These are phyloP conservation scores for Silurus meridionalis DNA, from an alignment of 2,113 vertebrate genomes.

Conservation along the genomic window DNA sequence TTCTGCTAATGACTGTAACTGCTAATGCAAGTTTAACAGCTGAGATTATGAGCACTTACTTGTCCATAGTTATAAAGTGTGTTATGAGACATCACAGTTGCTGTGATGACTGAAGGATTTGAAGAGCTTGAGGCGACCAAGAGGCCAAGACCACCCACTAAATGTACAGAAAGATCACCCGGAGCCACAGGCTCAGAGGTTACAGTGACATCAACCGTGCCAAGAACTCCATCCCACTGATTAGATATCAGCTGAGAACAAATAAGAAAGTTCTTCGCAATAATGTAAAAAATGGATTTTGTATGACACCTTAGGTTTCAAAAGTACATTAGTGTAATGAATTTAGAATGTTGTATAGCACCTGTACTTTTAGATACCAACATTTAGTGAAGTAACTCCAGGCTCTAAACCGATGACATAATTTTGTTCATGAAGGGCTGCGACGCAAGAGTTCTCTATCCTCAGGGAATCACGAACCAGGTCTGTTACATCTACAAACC, in stretches of 20 bases:
- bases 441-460: conserved; percentile 66
- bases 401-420: conserved; percentile 67
- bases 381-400: conserved; percentile 71
- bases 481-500: conserved; percentile 73
- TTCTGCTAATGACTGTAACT: neutral
- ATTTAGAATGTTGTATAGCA: neutral
- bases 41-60: conserved; percentile 51
- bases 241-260: conserved; percentile 64
- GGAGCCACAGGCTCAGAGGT: conserved; percentile 63
- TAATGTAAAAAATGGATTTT: neutral
- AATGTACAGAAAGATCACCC: conserved; percentile 70
- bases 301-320: neutral
- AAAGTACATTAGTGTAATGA: neutral
- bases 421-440: conserved; percentile 55
- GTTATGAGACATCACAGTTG: conserved; percentile 70
- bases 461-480: conserved; percentile 65
- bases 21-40: neutral
- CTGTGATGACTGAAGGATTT: conserved; percentile 64
- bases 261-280: neutral
- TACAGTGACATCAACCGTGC: conserved; percentile 68
- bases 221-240: conserved; percentile 73
- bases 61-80: conserved; percentile 66
- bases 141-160: conserved; percentile 70
- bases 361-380: conserved; percentile 46
- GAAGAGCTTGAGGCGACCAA: conserved; percentile 57